Evolutionary conservation across 2,797 vertebrate species (phyloP).

Genomic region (Lithobates sylvaticus): DNA sequence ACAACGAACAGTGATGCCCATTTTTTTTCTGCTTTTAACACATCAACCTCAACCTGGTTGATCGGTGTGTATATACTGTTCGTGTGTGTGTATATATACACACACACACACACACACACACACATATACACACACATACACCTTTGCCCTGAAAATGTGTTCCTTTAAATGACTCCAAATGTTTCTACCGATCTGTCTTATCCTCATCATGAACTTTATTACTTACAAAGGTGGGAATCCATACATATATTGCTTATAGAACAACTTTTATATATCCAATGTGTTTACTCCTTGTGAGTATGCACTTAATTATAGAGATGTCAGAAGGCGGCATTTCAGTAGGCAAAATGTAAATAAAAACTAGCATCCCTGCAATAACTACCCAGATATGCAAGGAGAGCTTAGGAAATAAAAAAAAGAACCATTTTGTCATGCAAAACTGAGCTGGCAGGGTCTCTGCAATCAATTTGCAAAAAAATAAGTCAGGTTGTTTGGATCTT

Average conservation of each 20-base stretch:
- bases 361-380: slow-evolving; percentile 17
- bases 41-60: too few species aligned
- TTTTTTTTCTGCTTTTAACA: too few species aligned
- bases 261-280: background rate
- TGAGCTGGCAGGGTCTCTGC: slow-evolving; percentile 49
- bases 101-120: background rate
- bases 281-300: slow-evolving; percentile 4
- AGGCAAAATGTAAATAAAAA: slow-evolving; percentile 46
- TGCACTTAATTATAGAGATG: slow-evolving; percentile 30
- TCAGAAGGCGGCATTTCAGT: slow-evolving; percentile 29
- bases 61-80: too few species aligned
- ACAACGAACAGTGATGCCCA: too few species aligned
- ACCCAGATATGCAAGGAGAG: slow-evolving; percentile 15
- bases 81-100: background rate
- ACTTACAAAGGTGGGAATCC: background rate
- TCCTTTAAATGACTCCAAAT: background rate
- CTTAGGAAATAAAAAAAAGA: background rate
- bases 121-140: background rate
- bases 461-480: slow-evolving; percentile 60
- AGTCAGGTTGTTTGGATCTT: slow-evolving; percentile 56
- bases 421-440: slow-evolving; percentile 57
- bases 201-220: background rate
- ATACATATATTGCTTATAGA: background rate
- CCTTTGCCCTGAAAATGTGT: background rate
- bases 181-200: background rate